These are phyloP conservation scores for Urocyon cinereoargenteus DNA, from an alignment of 2,797 vertebrate genomes.

Conservation along the genomic window DNA sequence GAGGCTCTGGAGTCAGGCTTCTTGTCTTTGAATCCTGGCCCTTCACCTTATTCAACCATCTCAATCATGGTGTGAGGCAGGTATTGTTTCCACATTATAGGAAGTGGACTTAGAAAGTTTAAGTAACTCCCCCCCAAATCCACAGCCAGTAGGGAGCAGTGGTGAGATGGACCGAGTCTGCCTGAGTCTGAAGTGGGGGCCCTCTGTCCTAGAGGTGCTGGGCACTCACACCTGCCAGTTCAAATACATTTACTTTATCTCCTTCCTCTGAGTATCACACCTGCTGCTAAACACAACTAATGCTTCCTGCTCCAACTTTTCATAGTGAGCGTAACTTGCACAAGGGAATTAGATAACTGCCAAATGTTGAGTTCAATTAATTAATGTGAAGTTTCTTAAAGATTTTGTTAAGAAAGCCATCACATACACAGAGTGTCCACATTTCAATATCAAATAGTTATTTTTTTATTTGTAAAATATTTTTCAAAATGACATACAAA, in stretches of 20 bases:
- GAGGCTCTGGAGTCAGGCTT: neutral
- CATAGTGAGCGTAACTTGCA: neutral
- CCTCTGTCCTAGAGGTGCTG: neutral
- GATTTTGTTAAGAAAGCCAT: neutral
- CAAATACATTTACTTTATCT: neutral
- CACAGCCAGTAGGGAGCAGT: neutral
- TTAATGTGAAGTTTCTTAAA: conserved; percentile 36
- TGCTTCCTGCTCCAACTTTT: neutral
- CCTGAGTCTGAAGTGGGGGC: neutral
- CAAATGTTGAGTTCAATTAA: neutral
- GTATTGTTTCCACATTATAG: neutral
- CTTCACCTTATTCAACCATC: neutral
- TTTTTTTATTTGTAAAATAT: neutral
- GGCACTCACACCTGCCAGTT: too few relatives aligned
- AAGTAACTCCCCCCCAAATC: neutral
- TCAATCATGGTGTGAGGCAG: neutral
- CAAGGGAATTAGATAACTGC: neutral
- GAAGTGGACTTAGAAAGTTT: neutral
- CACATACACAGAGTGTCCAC: neutral
- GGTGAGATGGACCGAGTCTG: neutral
- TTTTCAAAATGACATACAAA: neutral
- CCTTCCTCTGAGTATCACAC: neutral
- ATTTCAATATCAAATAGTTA: neutral
- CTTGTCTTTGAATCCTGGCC: neutral
- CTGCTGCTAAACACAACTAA: neutral